Evolutionary conservation across 2,797 vertebrate genomes (phyloP), one percentile per base, ranked within the genome.

Genomic region (Macroramphosus scolopax): DNA sequence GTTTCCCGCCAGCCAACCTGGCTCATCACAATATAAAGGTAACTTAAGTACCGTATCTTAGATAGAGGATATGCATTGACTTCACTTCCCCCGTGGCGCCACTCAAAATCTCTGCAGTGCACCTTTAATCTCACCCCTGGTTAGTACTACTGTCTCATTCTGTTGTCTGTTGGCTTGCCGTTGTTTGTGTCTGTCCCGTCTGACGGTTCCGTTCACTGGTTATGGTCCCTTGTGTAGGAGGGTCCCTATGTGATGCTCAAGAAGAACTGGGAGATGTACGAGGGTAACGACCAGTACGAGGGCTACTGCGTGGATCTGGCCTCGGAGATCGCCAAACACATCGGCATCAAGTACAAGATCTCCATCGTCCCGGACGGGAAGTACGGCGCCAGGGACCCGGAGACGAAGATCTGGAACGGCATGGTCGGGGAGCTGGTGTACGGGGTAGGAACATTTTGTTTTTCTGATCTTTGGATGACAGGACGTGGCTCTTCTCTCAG

Each of bases 371-470:
- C 94, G 14, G 94, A 97, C 69, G 94, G 94, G 72, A 96, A 96
- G 81, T 97, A 97, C 29, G 95, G 95, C 82, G 95, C 95, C 87
- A 90, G 95, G 84, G 94, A 97, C 85, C 93, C 94, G 69, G 94
- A 97, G 76, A 97, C 95, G 59, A 97, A 96, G 91, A 95, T 97
- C 84, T 97, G 95, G 95, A 97, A 97, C 80, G 95, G 95, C 76
- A 97, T 97, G 95, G 95, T 97, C 64, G 95, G 95, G 91, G 95
- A 97, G 85, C 94, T 97, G 91, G 95, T 97, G 77, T 97, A 97
- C 83, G 83, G 84, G 84, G 83, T 88, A 45, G 63, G 86, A 17
- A 8, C 10, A 15, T 17, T 11, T 17, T 35, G 8, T 20, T 14
- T 29, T 35, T 1, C 7, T 26, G 6, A 0, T 20, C 31, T 22